Conservation (phyloP, 2,888 invertebrate genomes). For the Heterodera filipjevi region DNA sequence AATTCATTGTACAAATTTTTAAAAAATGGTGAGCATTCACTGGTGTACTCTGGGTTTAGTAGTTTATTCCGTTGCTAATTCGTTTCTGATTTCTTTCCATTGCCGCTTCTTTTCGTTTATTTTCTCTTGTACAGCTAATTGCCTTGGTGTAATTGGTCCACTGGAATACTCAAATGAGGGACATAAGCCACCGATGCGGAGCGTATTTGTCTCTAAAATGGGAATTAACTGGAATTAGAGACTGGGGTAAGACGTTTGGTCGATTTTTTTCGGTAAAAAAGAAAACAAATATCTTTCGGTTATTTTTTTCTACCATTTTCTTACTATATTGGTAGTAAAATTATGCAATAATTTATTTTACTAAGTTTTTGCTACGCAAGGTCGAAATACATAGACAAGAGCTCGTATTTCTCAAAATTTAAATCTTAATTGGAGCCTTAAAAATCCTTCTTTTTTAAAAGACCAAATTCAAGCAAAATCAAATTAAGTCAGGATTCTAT, state of each 20-base stretch:
- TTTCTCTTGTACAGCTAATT: background rate
- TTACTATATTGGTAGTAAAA: too few relatives aligned
- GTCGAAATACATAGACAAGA: too few relatives aligned
- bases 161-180: background rate
- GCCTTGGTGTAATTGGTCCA: background rate
- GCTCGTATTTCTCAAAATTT: too few relatives aligned
- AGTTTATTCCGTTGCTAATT: background rate
- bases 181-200: background rate
- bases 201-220: slow-evolving; percentile 2
- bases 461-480: too few relatives aligned
- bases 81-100: background rate
- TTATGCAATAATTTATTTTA: too few relatives aligned
- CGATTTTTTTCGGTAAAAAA: background rate
- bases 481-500: too few relatives aligned
- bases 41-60: background rate
- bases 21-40: slow-evolving; percentile 13
- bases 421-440: too few relatives aligned
- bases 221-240: background rate
- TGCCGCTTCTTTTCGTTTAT: background rate
- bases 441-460: too few relatives aligned
- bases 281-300: background rate
- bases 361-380: too few relatives aligned
- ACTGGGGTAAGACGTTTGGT: too few relatives aligned
- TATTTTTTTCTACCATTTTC: too few relatives aligned
- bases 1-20: background rate